These are phyloP conservation scores for Galeruca laticollis DNA, from an alignment of 2,888 invertebrate species.

Conservation along the genomic window DNA sequence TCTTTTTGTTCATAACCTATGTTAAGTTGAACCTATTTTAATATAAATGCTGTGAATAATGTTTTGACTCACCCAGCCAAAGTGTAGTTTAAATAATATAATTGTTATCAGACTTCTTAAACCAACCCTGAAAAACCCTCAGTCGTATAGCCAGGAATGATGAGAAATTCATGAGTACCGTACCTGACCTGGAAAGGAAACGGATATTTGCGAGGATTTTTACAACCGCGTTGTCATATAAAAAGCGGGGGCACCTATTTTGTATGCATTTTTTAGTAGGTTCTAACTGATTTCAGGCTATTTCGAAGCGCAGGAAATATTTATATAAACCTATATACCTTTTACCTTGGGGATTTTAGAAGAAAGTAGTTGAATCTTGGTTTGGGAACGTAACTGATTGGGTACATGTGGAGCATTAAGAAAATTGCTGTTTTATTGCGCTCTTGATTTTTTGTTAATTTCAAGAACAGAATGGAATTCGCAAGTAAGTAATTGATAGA, in stretches of 20 bases:
- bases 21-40: too few species aligned
- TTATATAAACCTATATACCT: constrained; percentile 22
- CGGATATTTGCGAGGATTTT: constrained; percentile 37
- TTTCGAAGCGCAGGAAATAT: constrained; percentile 30
- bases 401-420: constrained; percentile 18
- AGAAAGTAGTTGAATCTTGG: constrained; percentile 15
- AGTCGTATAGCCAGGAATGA: constrained; percentile 20
- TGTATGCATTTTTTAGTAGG: constrained; percentile 43
- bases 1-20: too few species aligned
- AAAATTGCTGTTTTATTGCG: constrained; percentile 13
- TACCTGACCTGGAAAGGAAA: constrained; percentile 43
- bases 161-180: constrained; percentile 39
- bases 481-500: too few species aligned
- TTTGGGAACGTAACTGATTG: constrained; percentile 14
- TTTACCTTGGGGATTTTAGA: constrained; percentile 26
- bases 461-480: neutral
- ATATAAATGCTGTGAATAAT: too few species aligned
- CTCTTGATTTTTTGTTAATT: neutral
- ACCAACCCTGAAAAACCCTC: constrained; percentile 19
- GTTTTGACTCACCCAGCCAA: too few species aligned
- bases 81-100: too few species aligned
- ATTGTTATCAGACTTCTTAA: neutral
- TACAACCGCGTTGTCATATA: constrained; percentile 39
- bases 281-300: constrained; percentile 35
- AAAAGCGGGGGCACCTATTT: constrained; percentile 40